Base-by-base conservation (phyloP, 2,113 vertebrate species). In the Stercorarius parasiticus region DNA sequence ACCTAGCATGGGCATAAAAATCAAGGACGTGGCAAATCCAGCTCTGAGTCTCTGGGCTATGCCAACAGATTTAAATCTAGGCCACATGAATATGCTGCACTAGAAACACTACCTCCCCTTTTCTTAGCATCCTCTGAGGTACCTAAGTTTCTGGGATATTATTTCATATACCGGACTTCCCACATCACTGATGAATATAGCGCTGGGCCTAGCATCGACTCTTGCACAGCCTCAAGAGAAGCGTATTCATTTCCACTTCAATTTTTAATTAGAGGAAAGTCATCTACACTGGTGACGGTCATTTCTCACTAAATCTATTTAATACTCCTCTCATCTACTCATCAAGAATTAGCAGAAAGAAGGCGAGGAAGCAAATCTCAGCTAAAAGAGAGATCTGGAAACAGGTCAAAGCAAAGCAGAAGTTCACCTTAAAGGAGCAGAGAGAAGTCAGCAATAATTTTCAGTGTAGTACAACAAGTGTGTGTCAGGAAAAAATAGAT, bases 241-340 rank as follows among this genome's bases (percentile, higher is more conserved):
- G 62, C 71, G 83, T 77, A 52, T 80, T 97, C 71, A 93, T 95
- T 96, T 95, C 93, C 13, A 1, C 58, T 90, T 93, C 88, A 86
- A 77, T 85, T 91, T 96, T 96, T 96, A 95, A 96, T 96, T 94
- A 97, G 85, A 92, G 58, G 43, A 77, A 86, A 95, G 95, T 85
- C 90, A 90, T 84, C 72, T 56, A 11, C 7, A 1, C 8, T 5
- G 20, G 65, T 32, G 91, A 89, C 1, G 16, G 91, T 80, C 94
- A 85, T 91, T 96, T 93, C 90, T 93, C 92, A 95, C 92, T 85
- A 38, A 10, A 91, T 59, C 86, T 88, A 32, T 88, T 95, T 91
- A 84, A 96, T 71, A 22, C 47, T 74, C 16, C 73, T 83, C 69
- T 94, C 90, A 84, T 72, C 86, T 89, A 38, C 80, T 95, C 80